Evolutionary conservation across 1,140 invertebrate genomes (phyloP).

Genomic region (Drosophila bocqueti): DNA sequence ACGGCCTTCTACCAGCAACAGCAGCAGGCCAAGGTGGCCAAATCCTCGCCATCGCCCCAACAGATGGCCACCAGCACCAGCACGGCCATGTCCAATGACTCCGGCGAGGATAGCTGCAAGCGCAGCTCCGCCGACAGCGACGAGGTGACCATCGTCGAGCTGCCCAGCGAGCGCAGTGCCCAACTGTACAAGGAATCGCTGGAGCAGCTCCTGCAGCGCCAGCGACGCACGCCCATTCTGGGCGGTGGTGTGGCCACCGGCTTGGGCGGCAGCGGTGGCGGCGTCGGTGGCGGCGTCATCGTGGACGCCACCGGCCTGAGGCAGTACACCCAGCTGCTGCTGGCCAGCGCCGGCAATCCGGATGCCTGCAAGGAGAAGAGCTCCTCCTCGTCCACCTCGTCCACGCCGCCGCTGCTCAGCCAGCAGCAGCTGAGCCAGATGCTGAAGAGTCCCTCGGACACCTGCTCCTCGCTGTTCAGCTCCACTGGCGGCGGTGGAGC

Average conservation of each 20-base stretch:
- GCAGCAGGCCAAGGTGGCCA: conserved; percentile 56
- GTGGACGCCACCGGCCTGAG: conserved; percentile 66
- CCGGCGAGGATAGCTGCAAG: conserved; percentile 42
- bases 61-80: conserved; percentile 73
- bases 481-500: background rate
- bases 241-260: background rate
- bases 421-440: conserved; percentile 77
- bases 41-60: conserved; percentile 72
- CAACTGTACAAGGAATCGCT: conserved; percentile 79
- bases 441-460: conserved; percentile 81
- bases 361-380: conserved; percentile 84
- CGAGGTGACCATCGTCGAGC: conserved; percentile 72
- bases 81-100: conserved; percentile 30
- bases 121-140: conserved; percentile 60
- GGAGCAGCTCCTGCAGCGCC: conserved; percentile 74
- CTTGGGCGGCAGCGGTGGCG: background rate
- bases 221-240: conserved; percentile 22
- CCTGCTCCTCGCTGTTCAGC: conserved; percentile 81
- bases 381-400: conserved; percentile 84
- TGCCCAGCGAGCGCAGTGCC: conserved; percentile 63
- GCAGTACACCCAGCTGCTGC: conserved; percentile 73
- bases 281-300: conserved; percentile 42
- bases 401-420: conserved; percentile 77
- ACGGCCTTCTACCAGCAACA: conserved; percentile 61
- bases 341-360: conserved; percentile 45